Base-by-base conservation (phyloP, 2,113 vertebrate genomes). In the Trochalopteron elliotii region DNA sequence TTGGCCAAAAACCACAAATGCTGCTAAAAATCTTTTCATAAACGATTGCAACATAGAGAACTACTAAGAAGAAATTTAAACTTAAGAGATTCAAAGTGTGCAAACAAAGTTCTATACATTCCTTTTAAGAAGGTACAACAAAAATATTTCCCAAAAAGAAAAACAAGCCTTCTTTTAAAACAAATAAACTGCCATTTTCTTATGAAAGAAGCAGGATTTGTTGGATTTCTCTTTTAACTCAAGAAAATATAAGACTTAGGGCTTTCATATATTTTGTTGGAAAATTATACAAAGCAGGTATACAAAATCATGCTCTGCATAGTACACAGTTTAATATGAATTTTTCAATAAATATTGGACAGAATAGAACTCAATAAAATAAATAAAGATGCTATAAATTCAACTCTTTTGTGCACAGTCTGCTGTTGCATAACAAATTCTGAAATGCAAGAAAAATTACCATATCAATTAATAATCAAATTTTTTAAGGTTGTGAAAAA, bases 401-500 rank as follows among this genome's bases (percentile, higher is more conserved):
- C 15, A 61, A 15, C 2, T 10, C 9, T 8, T 40, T 84, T 1
- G 0, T 55, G 27, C 12, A 53, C 15, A 30, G 6, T 45, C 37
- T 57, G 8, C 2, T 3, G 9, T 47, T 53, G 15, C 6, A 61
- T 50, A 24, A 35, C 15, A 70, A 74, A 53, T 64, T 19, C 3
- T 55, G 15, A 91, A 76, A 59, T 25, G 5, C 21, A 64, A 47
- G 18, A 35, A 63, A 67, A 87, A 59, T 12, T 50, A 31, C 2
- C 3, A 25, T 23, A 57, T 9, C 2, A 76, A 14, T 39, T 69
- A 78, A 35, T 30, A 50, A 21, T 37, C 2, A 33, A 2, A 2
- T 8, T 50, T 68, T 61, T 63, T 50, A 65, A 82, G 7, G 7
- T 12, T 57, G 20, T 57, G 28, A 5, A 19, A 81, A 52, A 74